Evolutionary conservation across 2,797 vertebrate genomes (phyloP), one percentile per base, ranked within the genome.

Genomic region (Oryzias dopingdopingensis): DNA sequence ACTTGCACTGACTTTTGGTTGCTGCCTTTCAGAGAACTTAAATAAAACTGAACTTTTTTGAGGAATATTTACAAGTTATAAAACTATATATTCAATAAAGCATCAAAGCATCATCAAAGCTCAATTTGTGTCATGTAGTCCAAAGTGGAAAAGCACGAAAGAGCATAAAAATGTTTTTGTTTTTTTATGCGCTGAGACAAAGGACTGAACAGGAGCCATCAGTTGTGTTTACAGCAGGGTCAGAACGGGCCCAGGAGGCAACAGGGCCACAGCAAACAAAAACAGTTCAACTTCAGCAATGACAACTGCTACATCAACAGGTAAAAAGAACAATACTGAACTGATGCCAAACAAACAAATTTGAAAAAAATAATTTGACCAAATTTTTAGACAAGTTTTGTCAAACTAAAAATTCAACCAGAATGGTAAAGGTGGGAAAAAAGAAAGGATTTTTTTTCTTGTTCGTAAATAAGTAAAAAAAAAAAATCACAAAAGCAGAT

Each of bases 371-470:
- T 61, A 32, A 79, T 32, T 29, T 68, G 20, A 56, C 32, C 32
- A 32, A 2, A 32, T 26, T 54, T 58, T 66, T 59, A 49, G 15
- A 56, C 60, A 54, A 49, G 18, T 45, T 23, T 64, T 50, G 51
- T 42, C 13, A 56, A 60, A 58, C 41, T 13, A 44, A 56, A 47
- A 51, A 42, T 57, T 67, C 57, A 24, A 64, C 72, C 62, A 40
- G 16, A 1, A 52, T 12, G 7, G 5, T 51, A 17, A 4, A 4
- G 47, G 50, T 59, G 7, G 53, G 53, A 52, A 51, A 55, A 42
- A 54, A 59, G 24, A 72, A 67, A 77, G 70, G 72, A 62, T 81
- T 77, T 49, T 79, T 81, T 58, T 68, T 65, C 48, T 63, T 70
- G 74, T 55, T 65, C 63, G 42, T 79, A 62, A 68, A 62, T 65